Conservation (phyloP, 2,113 vertebrate species). For the Oreocharis arfaki region DNA sequence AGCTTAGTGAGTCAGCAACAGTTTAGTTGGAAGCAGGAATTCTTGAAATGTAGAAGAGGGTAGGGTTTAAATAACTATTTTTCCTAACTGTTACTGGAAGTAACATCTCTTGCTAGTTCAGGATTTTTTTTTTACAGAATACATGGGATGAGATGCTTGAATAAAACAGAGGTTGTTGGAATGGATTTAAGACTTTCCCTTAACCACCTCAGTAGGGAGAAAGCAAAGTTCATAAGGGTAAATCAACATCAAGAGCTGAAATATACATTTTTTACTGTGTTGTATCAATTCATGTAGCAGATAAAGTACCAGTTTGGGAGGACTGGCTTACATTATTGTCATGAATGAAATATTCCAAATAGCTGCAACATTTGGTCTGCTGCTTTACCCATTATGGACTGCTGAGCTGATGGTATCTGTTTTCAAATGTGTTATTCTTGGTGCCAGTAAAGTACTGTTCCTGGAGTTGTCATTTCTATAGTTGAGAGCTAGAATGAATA, state of each 20-base stretch:
- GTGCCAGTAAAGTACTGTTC: neutral
- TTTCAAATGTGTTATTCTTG: neutral
- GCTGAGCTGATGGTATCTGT: neutral
- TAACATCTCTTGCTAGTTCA: neutral
- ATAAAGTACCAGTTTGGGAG: neutral
- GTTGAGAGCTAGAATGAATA: neutral
- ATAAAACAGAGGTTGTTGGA: neutral
- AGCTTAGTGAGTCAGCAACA: neutral
- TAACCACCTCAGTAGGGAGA: neutral
- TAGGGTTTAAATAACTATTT: neutral
- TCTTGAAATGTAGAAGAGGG: neutral
- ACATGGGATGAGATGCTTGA: neutral
- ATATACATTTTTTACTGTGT: neutral
- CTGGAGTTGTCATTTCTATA: neutral
- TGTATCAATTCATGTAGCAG: neutral
- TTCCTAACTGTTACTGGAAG: neutral
- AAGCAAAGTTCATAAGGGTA: neutral
- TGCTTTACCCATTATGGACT: neutral
- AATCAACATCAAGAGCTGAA: neutral
- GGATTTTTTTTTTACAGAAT: neutral
- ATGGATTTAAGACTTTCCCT: neutral
- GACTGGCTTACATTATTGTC: neutral
- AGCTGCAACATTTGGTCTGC: neutral
- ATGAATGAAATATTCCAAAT: neutral
- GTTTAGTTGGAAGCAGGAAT: neutral